Evolutionary conservation across 1,140 invertebrate species (phyloP), one percentile per base, ranked within the genome.

Genomic region (Drosophila jambulina): DNA sequence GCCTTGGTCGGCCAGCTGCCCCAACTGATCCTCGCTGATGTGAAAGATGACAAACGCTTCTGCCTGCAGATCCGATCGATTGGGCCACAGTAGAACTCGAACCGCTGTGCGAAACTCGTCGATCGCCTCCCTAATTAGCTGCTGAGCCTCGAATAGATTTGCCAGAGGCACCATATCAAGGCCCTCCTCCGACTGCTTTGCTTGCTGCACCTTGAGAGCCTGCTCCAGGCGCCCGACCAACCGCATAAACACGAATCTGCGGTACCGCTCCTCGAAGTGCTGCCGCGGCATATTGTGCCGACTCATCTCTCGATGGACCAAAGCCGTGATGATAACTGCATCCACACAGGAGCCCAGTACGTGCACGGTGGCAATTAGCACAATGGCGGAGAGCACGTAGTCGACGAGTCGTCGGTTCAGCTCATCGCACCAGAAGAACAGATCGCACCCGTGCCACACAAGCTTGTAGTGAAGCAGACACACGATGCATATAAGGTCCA

Each of bases 171-270:
- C 34, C n/a, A 61, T 21, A 0, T 36, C 21, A 1, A 42, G n/a
- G 2, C 38, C 53, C 9, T 45, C 21, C 17, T 51, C 54, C 0
- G 71, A 23, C 12, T 15, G 53, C 38, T 58, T 60, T 5, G 64
- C 21, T n/a, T 82, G 79, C 43, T 82, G 83, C 34, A 76, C 45
- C 13, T 70, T 48, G 9, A 87, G 40, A 1, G 80, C 80, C 9
- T 38, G 58, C 32, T 87, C 84, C 10, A 87, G 60, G 3, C 82
- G 62, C 32, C 70, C 75, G 21, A 84, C 85, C 54, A 90, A 27
- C 7, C 84, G 85, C 74, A 88, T 70, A 3, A 88, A 21, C 4
- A 88, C 69, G 49, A 84, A 88, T 2, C 85, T 49, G 12, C 84
- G 72, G 53, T 88, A 90, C 2, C 58, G 64, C 27, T 88, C 80